Conservation (phyloP, 1,140 invertebrate species). For the Trypoxylus dichotomus region DNA sequence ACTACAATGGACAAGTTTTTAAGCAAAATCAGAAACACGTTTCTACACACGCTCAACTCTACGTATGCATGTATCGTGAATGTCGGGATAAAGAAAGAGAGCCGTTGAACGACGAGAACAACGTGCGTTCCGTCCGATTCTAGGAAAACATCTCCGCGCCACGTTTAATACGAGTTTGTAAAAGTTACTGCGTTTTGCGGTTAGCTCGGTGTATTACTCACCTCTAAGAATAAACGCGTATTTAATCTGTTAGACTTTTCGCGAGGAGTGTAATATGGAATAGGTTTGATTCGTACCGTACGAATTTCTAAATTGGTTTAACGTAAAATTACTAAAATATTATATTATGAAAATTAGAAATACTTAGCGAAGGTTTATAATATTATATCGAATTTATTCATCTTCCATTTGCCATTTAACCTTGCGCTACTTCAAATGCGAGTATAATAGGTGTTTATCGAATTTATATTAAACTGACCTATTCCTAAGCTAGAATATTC, state of each 20-base stretch:
- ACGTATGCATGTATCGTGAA: neutral
- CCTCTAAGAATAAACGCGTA: conserved; percentile 12
- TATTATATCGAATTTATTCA: no score
- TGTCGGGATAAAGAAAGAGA: neutral
- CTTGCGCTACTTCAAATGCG: no score
- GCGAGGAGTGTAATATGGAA: neutral
- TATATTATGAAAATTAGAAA: no score
- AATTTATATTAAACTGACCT: no score
- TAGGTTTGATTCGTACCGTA: neutral
- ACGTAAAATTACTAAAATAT: neutral
- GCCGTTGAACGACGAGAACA: neutral
- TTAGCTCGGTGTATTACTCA: conserved; percentile 7
- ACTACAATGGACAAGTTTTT: conserved; percentile 22
- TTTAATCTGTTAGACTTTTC: neutral
- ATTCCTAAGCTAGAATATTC: no score
- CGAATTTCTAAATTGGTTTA: neutral
- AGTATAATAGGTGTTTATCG: no score
- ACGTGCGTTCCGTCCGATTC: neutral
- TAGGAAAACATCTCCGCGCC: conserved; percentile 15
- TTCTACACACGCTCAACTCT: neutral
- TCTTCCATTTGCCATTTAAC: no score
- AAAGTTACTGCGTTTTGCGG: conserved; percentile 10
- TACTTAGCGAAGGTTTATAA: no score
- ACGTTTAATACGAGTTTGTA: neutral
- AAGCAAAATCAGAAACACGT: conserved; percentile 16